Base-by-base conservation (phyloP, 2,113 vertebrate genomes). In the Gobio gobio region DNA sequence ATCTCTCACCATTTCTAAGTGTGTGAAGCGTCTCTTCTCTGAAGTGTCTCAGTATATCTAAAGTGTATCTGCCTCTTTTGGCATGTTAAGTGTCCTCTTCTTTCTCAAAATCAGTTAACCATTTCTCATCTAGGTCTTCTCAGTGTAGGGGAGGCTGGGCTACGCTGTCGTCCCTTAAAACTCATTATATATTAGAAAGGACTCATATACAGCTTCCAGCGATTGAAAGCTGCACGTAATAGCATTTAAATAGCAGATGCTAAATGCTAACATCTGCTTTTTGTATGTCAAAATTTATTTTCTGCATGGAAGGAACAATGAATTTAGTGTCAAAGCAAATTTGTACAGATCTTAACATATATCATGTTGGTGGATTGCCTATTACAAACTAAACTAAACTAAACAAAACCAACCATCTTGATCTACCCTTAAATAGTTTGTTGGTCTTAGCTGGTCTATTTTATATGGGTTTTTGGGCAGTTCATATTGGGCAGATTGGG, bases 71-170 rank as follows among this genome's bases (percentile, higher is more conserved):
- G 59, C 58, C 76, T 86, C 64, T 82, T 84, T 51, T 20, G 43
- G 70, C 36, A 16, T 51, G 76, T 78, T 43, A 45, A 56, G 10
- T 70, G 84, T 72, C 51, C 59, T 58, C 70, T 66, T 72, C 59
- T 83, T 54, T 83, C 84, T 74, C 81, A 12, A n/a, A 14, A 20
- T 26, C 40, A n/a, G 10, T 16, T 61, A 83, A 83, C 47, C 26
- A 24, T 47, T 88, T 86, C 47, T 75, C 29, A 40, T 88, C 40
- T 40, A 63, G 49, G 49, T 83, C 58, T 54, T 88, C 24, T 58
- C 29, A 83, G 74, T 64, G 59, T 81, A 43, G 36, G 2, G 0
- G 10, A 43, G 36, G 18, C 36, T 70, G 18, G 36, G 3, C 18
- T 40, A 43, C 0, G 2, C 58, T 59, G 58, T 4, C 3, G 3